Evolutionary conservation across 2,113 vertebrate genomes (phyloP), one percentile per base, ranked within the genome.

Genomic region (Calonectris borealis): DNA sequence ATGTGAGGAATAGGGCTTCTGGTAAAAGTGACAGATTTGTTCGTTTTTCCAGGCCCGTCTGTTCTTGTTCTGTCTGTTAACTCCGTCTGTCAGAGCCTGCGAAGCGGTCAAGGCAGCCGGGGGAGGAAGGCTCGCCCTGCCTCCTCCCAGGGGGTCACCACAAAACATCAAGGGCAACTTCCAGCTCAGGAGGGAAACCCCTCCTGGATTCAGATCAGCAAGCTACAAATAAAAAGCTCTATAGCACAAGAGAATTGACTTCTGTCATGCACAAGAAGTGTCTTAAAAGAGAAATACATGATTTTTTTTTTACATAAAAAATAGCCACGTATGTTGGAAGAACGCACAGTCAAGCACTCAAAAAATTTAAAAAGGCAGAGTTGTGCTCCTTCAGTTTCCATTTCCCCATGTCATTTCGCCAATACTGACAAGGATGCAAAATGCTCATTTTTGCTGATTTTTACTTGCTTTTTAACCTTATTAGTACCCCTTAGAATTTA

Each of bases 41-140:
- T 75, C 26, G 8, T 85, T 85, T 90, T 89, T 36, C 55, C 82
- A 80, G 26, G 8, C 51, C 32, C 5, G 0, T 20, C 54, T 34
- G 24, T 34, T 76, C 69, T 44, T 44, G 9, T 62, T 58, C 62
- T 49, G 55, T 61, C 61, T 46, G 26, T 42, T 38, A 62, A 40
- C 10, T 80, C 38, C 1, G 5, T 29, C 66, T 13, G 5, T 60
- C 60, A n/a, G 17, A 80, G 27, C 49, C 66, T 1, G 2, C 0
- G 0, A n/a, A 71, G 54, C 1, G 0, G 42, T 11, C 20, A 13
- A 49, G 65, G 73, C 2, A 4, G 10, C 1, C 0, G 10, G 4
- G 27, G 54, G 32, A 42, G 32, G n/a, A 66, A 83, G 78, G 58
- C 25, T n/a, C 61, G 48, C 48, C 20, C 68, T 72, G n/a, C 46